phyloP scores from a whole-genome alignment of 2,797 vertebrate species.

The Hoplostethus atlanticus region DNA sequence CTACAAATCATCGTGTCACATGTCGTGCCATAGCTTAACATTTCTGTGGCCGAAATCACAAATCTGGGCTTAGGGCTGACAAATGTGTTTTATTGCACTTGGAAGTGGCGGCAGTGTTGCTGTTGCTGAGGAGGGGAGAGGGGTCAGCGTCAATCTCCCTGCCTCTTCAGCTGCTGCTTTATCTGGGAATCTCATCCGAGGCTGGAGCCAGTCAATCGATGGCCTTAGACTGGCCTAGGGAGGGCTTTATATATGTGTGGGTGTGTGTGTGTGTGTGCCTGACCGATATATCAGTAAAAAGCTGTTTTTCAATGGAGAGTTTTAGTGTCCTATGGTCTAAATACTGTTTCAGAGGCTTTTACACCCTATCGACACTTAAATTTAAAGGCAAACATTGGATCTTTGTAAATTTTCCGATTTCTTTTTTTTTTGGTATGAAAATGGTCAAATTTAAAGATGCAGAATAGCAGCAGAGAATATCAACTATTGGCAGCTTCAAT shows the following conservation, averaged over 20 bases:
- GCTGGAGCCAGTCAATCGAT: slow-evolving; percentile 40
- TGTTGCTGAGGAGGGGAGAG: slow-evolving; percentile 21
- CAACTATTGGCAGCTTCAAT: too few relatives aligned
- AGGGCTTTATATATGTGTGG: slow-evolving; percentile 17
- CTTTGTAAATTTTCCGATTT: too few relatives aligned
- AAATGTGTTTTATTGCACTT: slow-evolving; percentile 41
- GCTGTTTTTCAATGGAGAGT: too few relatives aligned
- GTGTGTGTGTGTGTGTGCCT: slow-evolving; percentile 1
- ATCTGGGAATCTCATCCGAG: slow-evolving; percentile 48
- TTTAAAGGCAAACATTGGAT: too few relatives aligned
- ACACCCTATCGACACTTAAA: too few relatives aligned
- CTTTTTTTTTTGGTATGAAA: too few relatives aligned
- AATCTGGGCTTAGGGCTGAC: slow-evolving; percentile 1
- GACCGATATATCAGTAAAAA: slow-evolving; percentile 9
- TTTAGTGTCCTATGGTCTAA: too few relatives aligned
- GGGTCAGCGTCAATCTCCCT: slow-evolving; percentile 54
- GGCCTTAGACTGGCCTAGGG: slow-evolving; percentile 19
- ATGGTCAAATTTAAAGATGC: too few relatives aligned
- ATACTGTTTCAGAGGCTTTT: too few relatives aligned
- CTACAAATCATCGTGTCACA: background rate
- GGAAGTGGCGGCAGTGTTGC: slow-evolving; percentile 25
- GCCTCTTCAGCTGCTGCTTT: slow-evolving; percentile 42
- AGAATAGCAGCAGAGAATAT: too few relatives aligned
- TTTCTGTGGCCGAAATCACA: slow-evolving; percentile 18
- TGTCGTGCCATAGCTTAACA: background rate